Conservation (phyloP, 1,140 invertebrate genomes). For the Sarcophaga peregrina region DNA sequence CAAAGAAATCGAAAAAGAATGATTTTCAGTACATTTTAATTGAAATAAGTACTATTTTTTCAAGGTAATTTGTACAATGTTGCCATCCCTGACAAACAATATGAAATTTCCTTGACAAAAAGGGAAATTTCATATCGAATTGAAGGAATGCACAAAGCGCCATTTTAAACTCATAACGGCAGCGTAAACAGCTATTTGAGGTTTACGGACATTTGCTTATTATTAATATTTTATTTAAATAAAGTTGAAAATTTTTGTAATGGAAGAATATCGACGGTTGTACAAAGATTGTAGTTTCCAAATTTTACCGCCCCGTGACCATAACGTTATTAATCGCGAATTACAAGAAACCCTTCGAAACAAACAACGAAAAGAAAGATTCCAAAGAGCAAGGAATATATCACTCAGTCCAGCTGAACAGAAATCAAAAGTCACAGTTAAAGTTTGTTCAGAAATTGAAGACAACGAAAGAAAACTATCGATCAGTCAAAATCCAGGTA, state of each 20-base stretch:
- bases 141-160: background rate
- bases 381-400: slow-evolving; percentile 35
- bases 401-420: slow-evolving; percentile 28
- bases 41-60: too few relatives aligned
- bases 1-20: too few relatives aligned
- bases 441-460: background rate
- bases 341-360: slow-evolving; percentile 41
- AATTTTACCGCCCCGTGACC: background rate
- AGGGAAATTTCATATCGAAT: slow-evolving; percentile 14
- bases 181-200: too few relatives aligned
- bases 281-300: slow-evolving; percentile 30
- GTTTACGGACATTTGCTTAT: too few relatives aligned
- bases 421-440: background rate
- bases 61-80: too few relatives aligned
- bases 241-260: too few relatives aligned
- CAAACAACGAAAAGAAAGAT: slow-evolving; percentile 33
- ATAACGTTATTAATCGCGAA: slow-evolving; percentile 28
- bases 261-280: slow-evolving; percentile 34
- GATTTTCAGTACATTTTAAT: too few relatives aligned
- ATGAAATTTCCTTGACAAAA: slow-evolving; percentile 32
- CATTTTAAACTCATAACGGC: background rate
- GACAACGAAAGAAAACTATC: background rate
- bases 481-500: too few relatives aligned
- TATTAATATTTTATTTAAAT: too few relatives aligned
- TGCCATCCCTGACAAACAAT: too few relatives aligned